Base-by-base conservation (phyloP, 1,140 invertebrate genomes). In the Charaxes varanes region DNA sequence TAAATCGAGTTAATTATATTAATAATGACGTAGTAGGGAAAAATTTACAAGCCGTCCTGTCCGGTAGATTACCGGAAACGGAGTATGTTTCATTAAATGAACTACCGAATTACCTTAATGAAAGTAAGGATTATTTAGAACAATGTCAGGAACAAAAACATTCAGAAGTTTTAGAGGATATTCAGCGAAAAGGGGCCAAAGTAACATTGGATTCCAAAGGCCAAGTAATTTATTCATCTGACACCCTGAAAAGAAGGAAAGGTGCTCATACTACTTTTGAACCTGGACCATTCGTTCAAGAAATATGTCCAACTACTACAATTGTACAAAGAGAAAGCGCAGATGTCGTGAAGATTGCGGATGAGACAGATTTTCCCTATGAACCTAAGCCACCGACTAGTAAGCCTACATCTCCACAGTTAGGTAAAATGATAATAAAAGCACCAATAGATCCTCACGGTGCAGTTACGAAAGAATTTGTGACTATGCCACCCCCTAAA, bases 151-250 rank as follows among this genome's bases (percentile, higher is more conserved):
- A 71, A 32, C 62, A 67, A 41, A 72, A 66, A 45, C 48, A 61
- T 12, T 65, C 53, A 3, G 50, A 50, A 24, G 59, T 54, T 15
- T 46, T 65, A 45, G 60, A 73, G 21, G 74, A 79, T 50, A 59
- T 72, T 36, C 74, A 71, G 41, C 85, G 87, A 33, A 89, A 89
- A 62, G 92, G 93, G 11, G 93, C 93, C 4, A 88, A 93, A 61
- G 94, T 96, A 0, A 94, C 91, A 6, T 73, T 96, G 16, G 93
- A 96, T 73, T 91, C 94, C 1, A 92, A 95, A 58, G 95, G 94
- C 7, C 93, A 94, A 86, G 93, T 96, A 26, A 91, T 97, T 23
- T 97, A 93, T 70, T 92, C 92, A 38, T 96, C 94, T 1, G 94
- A 96, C 56, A 96, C 94, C 66, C 78, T 96, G 36, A 91, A 90